Evolutionary conservation across 2,797 vertebrate species (phyloP).

Genomic region (Iguana delicatissima): DNA sequence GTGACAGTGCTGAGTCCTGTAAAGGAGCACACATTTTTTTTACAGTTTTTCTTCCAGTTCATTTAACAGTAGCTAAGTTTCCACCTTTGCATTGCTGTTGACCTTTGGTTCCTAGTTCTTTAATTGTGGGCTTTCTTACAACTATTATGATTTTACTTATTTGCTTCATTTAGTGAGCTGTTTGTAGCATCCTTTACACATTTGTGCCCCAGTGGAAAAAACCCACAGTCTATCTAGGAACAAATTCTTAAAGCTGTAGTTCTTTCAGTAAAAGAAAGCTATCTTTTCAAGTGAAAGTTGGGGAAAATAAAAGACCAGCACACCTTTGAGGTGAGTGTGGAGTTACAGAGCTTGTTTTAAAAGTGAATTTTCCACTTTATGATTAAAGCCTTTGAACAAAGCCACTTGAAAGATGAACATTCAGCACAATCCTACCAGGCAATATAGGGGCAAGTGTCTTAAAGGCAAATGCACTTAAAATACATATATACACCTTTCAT

Average conservation of each 20-base stretch:
- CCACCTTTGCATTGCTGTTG: not conserved
- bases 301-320: not conserved
- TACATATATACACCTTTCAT: not conserved
- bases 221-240: not conserved
- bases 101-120: not conserved
- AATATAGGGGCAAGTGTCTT: not conserved
- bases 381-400: not conserved
- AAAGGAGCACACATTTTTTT: no score
- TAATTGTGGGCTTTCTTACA: not conserved
- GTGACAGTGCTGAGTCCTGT: not conserved
- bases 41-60: not conserved
- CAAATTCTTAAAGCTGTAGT: not conserved
- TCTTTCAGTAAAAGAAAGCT: not conserved
- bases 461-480: not conserved
- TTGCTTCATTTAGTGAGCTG: not conserved
- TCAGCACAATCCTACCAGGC: not conserved
- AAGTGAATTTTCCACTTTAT: not conserved
- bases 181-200: not conserved
- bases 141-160: not conserved
- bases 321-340: not conserved
- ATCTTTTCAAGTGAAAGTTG: not conserved
- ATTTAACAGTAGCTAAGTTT: not conserved
- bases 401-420: not conserved
- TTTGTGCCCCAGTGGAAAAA: not conserved
- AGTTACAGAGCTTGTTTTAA: not conserved